phyloP scores from a whole-genome alignment of 2,888 invertebrate genomes.

The Globia sparganii region DNA sequence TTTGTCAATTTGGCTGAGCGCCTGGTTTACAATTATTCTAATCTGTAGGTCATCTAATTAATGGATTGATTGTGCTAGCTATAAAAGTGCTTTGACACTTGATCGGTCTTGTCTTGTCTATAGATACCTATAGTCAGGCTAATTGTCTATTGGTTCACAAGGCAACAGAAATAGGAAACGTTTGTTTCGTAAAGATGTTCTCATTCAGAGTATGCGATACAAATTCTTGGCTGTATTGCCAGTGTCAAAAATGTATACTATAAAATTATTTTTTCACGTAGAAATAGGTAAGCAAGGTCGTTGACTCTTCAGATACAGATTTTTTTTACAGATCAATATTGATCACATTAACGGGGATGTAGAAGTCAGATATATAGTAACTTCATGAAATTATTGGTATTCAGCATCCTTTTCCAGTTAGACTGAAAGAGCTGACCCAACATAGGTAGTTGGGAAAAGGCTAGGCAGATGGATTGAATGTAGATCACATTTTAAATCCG shows the following conservation, averaged over 20 bases:
- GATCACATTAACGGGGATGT: no score
- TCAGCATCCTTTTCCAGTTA: no score
- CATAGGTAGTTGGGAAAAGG: no score
- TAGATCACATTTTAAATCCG: no score
- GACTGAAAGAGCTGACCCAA: no score
- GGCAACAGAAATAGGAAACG: constrained; percentile 32
- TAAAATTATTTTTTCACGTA: not conserved
- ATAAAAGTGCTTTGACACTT: constrained; percentile 53
- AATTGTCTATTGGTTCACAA: constrained; percentile 35
- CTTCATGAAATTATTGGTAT: no score
- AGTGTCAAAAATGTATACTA: not conserved
- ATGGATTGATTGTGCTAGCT: constrained; percentile 47
- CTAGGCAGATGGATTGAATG: no score
- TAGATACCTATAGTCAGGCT: constrained; percentile 31
- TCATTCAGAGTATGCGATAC: not conserved
- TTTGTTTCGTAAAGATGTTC: not conserved
- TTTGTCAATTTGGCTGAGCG: constrained; percentile 69
- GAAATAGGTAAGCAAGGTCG: constrained; percentile 1
- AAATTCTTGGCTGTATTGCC: constrained; percentile 23
- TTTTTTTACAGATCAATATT: no score
- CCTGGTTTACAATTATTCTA: constrained; percentile 58
- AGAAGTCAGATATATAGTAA: no score
- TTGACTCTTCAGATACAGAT: constrained; percentile 8
- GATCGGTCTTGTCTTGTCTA: constrained; percentile 37
- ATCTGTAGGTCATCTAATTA: constrained; percentile 62